Conservation (phyloP, 2,113 vertebrate species). For the Tragulus kanchil region DNA sequence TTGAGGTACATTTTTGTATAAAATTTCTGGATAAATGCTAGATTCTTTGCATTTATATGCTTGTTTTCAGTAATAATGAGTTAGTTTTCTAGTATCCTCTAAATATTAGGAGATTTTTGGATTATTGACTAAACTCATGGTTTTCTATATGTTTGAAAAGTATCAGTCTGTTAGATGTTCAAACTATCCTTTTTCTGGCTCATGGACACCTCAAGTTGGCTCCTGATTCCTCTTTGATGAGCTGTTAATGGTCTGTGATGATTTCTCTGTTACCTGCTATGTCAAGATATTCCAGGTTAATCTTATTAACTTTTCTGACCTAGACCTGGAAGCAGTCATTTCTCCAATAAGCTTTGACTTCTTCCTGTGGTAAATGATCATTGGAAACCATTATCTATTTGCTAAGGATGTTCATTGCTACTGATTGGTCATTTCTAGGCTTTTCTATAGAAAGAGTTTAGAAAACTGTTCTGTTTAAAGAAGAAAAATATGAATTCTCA, state of each 20-base stretch:
- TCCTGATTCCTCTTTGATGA: background rate
- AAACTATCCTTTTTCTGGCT: background rate
- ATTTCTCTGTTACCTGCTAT: background rate
- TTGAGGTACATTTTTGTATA: background rate
- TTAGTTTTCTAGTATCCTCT: background rate
- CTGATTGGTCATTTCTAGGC: background rate
- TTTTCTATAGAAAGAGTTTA: background rate
- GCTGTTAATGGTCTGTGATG: background rate
- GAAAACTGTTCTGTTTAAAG: background rate
- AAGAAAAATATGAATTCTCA: background rate
- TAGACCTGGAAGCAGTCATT: background rate
- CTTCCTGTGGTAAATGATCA: background rate
- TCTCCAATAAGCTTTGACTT: background rate
- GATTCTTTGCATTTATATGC: constrained; percentile 7
- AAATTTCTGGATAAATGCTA: background rate
- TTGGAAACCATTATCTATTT: background rate
- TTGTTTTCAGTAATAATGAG: background rate
- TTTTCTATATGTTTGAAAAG: background rate
- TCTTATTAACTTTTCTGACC: background rate
- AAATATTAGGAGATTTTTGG: background rate
- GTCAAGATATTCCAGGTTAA: background rate
- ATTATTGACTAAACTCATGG: background rate
- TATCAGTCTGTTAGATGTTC: background rate
- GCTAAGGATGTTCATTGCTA: background rate
- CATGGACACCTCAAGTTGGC: background rate